Percentiles rank a stretch among this genome's conserved stretches.
Evolutionary conservation across 2,888 invertebrate species (phyloP).

Genomic region (Cacoxenus indagator): DNA sequence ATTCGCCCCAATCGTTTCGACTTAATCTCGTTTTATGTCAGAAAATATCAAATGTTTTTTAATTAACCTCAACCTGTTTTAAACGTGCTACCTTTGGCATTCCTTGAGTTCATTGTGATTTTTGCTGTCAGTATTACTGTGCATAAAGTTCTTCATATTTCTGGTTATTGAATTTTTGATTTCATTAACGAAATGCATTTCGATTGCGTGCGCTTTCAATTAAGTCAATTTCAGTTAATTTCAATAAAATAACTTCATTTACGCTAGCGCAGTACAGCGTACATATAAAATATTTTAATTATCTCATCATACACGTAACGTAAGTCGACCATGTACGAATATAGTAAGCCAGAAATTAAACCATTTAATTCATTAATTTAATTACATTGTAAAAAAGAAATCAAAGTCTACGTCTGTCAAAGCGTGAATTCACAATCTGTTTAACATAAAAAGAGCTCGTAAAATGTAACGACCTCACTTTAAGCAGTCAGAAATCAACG

Average conservation of each 20-base stretch:
- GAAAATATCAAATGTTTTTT: no score
- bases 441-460: no score
- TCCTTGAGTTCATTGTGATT: neutral
- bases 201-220: neutral
- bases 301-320: neutral
- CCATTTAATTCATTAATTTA: neutral
- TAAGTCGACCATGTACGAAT: neutral
- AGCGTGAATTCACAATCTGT: no score
- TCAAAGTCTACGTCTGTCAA: no score
- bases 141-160: neutral
- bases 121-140: neutral
- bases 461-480: no score
- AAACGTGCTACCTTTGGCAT: neutral
- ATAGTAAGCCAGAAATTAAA: neutral
- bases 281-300: neutral
- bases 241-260: neutral
- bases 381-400: neutral
- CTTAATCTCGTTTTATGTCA: neutral
- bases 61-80: no score
- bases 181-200: neutral
- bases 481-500: constrained; percentile 21
- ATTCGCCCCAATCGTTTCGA: neutral
- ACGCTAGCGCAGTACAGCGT: no score
- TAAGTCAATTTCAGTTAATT: neutral
- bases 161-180: neutral